phyloP scores from a whole-genome alignment of 2,888 invertebrate genomes.

The Agrochola lota region DNA sequence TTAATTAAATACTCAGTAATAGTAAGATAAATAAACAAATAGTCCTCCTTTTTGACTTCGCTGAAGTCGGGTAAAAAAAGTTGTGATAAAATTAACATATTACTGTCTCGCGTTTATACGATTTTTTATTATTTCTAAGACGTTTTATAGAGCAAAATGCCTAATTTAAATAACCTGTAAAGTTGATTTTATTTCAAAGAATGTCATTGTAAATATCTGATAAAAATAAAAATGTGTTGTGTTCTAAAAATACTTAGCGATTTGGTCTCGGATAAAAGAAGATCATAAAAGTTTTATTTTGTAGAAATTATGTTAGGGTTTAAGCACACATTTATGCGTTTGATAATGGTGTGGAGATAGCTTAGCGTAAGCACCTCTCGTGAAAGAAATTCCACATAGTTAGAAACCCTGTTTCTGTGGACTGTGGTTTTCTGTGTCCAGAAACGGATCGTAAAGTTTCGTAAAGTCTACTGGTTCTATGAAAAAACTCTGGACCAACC shows the following conservation, averaged over 20 bases:
- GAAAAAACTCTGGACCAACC: not conserved
- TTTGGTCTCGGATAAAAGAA: slow-evolving; percentile 40
- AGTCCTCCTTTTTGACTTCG: too few relatives aligned
- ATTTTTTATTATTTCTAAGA: slow-evolving; percentile 42
- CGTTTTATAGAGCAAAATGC: slow-evolving; percentile 31
- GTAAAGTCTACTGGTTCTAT: not conserved
- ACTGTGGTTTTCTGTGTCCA: not conserved
- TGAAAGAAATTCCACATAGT: not conserved
- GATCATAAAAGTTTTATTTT: slow-evolving; percentile 45
- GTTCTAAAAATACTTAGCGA: slow-evolving; percentile 42
- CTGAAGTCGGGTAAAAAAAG: slow-evolving; percentile 2
- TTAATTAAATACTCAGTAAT: slow-evolving; percentile 38
- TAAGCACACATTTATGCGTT: slow-evolving; percentile 30
- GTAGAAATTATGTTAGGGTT: slow-evolving; percentile 15
- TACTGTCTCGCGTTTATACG: slow-evolving; percentile 37
- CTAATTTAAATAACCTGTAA: slow-evolving; percentile 59
- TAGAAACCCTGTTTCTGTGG: not conserved
- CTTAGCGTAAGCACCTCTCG: not conserved
- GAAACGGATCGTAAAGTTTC: not conserved
- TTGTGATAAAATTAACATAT: slow-evolving; percentile 44
- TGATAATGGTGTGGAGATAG: slow-evolving; percentile 11
- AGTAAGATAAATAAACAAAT: slow-evolving; percentile 1
- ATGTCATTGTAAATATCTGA: slow-evolving; percentile 46
- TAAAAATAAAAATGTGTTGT: slow-evolving; percentile 42
- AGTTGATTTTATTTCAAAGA: slow-evolving; percentile 49